Base-by-base conservation (phyloP, 23 tunicate genomes). In the Ciona savignyi region DNA sequence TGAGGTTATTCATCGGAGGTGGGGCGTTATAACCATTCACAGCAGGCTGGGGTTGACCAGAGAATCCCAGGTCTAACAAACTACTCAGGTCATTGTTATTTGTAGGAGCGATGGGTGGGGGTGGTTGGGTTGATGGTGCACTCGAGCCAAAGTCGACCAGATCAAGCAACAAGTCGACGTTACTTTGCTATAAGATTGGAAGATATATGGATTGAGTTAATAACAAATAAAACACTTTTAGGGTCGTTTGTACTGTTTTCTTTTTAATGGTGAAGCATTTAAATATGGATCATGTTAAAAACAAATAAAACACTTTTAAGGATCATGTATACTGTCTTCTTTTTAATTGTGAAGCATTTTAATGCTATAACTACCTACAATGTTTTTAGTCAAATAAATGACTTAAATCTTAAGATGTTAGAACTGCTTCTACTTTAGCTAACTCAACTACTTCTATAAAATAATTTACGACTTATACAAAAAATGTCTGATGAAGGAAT, bases 101-200 rank as follows among this genome's bases (percentile, higher is more conserved):
- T 25, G 35, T 71, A 1, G 49, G 67, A 3, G 79, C 72, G 19
- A 23, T 23, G 23, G 30, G 34, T 24, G 60, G 61, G 29, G 72
- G n/a, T 56, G 74, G 81, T 23, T 71, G 75, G 25, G 79, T 3
- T 9, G 67, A 34, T 0, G 79, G 23, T 4, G 73, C 49, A 27
- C 62, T 23, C 20, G 62, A 24, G 60, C 87, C 86, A 27, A 88
- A 67, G 67, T 88, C 96, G 31, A 88, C 96, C 9, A 88, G 71
- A 73, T 88, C 96, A 35, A 89, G 27, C 60, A 89, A 67, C n/a
- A 89, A 60, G 51, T 83, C 96, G 25, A 78, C 82, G 35, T 89
- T 89, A 82, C 85, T 89, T 71, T 85, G 76, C 67, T 25, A 63
- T 4, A 63, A 63, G 4, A 63, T n/a, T 49, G 61, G 19, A 49